Evolutionary conservation across 2,797 vertebrate genomes (phyloP).

Genomic region (Pangasius mekongensis): DNA sequence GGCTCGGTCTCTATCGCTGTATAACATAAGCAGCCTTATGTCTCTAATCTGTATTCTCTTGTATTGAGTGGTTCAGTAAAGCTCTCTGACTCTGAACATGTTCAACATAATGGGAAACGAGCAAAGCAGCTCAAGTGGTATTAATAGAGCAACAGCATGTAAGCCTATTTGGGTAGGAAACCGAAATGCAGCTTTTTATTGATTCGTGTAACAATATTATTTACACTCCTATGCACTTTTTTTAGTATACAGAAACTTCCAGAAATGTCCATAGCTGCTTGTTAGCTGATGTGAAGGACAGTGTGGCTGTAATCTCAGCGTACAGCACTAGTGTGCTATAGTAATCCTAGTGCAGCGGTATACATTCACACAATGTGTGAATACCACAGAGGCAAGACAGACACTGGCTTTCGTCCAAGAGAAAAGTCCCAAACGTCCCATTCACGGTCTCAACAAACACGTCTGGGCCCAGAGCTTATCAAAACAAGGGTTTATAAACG

Average conservation of each 20-base stretch:
- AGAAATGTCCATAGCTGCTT: neutral
- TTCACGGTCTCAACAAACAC: neutral
- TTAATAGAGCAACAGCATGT: slow-evolving; percentile 32
- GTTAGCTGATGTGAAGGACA: slow-evolving; percentile 12
- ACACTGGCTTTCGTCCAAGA: slow-evolving; percentile 24
- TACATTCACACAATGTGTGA: neutral
- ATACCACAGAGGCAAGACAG: slow-evolving; percentile 11
- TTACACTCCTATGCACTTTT: neutral
- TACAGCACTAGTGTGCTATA: neutral
- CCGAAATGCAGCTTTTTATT: slow-evolving; percentile 25
- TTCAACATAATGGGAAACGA: slow-evolving; percentile 33
- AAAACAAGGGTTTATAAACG: slow-evolving; percentile 8
- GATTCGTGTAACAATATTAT: slow-evolving; percentile 4
- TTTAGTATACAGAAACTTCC: neutral
- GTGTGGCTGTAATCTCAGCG: neutral
- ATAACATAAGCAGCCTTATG: slow-evolving; percentile 23
- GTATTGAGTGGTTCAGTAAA: slow-evolving; percentile 42
- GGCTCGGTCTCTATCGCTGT: slow-evolving; percentile 2
- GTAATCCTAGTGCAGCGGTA: neutral
- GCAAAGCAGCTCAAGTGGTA: slow-evolving; percentile 32
- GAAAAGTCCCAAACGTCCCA: slow-evolving; percentile 16
- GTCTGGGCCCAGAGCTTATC: slow-evolving; percentile 18
- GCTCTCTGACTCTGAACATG: slow-evolving; percentile 43
- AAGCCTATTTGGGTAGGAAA: slow-evolving; percentile 40
- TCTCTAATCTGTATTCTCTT: slow-evolving; percentile 38